A percentile compares a stretch with the other conserved stretches of the same genome.
These are phyloP conservation scores for Actias luna DNA, from an alignment of 2,888 invertebrate genomes.

Conservation along the genomic window DNA sequence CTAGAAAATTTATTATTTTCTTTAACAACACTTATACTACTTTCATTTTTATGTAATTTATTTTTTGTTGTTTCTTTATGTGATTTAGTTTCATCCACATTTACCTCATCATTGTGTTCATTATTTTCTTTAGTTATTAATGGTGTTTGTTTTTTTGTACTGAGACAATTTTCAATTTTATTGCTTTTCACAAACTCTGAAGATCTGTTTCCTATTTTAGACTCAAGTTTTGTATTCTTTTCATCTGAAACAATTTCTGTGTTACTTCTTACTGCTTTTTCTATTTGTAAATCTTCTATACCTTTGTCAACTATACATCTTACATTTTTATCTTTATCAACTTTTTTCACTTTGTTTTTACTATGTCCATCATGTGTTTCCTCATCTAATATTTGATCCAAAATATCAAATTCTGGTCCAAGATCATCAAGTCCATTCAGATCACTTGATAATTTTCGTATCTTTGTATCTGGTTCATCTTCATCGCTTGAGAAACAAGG, in stretches of 20 bases:
- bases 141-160: conserved; percentile 17
- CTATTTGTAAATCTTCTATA: background rate
- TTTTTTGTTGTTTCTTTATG: conserved; percentile 42
- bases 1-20: conserved; percentile 46
- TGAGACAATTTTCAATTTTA: conserved; percentile 16
- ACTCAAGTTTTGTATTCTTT: conserved; percentile 29
- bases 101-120: conserved; percentile 34
- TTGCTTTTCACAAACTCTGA: conserved; percentile 24
- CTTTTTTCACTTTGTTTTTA: conserved; percentile 15
- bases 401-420: conserved; percentile 76
- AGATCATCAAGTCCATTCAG: conserved; percentile 72
- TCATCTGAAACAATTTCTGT: conserved; percentile 22
- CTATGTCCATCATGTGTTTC: conserved; percentile 47
- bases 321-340: conserved; percentile 18
- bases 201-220: conserved; percentile 20
- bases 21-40: conserved; percentile 40
- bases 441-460: conserved; percentile 61
- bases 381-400: conserved; percentile 77
- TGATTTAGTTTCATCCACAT: conserved; percentile 27
- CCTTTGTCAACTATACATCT: conserved; percentile 21
- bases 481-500: conserved; percentile 79
- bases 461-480: conserved; percentile 68
- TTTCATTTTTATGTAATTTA: conserved; percentile 44
- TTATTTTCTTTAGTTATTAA: conserved; percentile 25
- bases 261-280: background rate